phyloP scores from a whole-genome alignment of 37 sponge, comb jelly and placozoan species.

The Lycopodina hypogea region DNA sequence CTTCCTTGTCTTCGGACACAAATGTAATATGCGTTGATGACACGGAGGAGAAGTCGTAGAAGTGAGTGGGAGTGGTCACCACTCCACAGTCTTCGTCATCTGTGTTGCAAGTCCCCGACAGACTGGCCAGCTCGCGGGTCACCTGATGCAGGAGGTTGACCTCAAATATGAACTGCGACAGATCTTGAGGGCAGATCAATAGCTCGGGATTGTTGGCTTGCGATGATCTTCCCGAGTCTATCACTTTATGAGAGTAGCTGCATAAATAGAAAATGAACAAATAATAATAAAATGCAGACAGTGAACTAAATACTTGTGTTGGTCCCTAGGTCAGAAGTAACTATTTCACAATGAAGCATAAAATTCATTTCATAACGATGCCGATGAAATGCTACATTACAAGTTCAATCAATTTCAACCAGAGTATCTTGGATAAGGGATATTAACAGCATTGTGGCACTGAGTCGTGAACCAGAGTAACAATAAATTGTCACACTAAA shows the following conservation, averaged over 20 bases:
- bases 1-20: not conserved
- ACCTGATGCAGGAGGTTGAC: not conserved
- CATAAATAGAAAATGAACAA: not conserved
- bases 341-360: not conserved
- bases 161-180: not conserved
- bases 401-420: too few species aligned
- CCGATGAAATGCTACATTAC: too few species aligned
- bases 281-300: too few species aligned
- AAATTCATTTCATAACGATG: too few species aligned
- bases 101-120: not conserved
- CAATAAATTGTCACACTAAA: too few species aligned
- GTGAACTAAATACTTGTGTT: not conserved
- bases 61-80: not conserved
- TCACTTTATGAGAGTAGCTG: constrained; percentile 21
- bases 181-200: constrained; percentile 9
- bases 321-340: not conserved
- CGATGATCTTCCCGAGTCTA: not conserved
- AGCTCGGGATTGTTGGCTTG: constrained; percentile 43
- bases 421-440: too few species aligned
- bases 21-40: too few species aligned
- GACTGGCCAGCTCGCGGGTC: constrained; percentile 14
- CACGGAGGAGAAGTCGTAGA: constrained; percentile 10
- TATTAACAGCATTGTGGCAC: too few species aligned
- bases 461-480: too few species aligned
- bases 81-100: constrained; percentile 35